Percentiles rank a stretch among this genome's conserved stretches.
phyloP scores from a whole-genome alignment of 2,888 invertebrate species.

The Herminia tarsipennalis region DNA sequence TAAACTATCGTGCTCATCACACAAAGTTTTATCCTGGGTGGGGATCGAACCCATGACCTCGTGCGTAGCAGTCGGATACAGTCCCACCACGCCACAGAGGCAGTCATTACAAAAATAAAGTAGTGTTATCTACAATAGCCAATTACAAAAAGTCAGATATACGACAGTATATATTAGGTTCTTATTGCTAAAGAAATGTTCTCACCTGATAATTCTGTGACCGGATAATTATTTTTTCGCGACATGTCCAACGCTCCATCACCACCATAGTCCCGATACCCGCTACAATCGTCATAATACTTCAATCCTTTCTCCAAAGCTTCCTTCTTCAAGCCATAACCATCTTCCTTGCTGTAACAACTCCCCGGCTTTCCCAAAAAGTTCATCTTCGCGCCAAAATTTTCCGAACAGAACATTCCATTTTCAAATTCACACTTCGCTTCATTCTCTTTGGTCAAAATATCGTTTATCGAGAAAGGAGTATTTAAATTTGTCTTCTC shows the following conservation, averaged over 20 bases:
- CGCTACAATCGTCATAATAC: conserved; percentile 73
- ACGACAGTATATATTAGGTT: too few species aligned
- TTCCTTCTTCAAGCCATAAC: conserved; percentile 66
- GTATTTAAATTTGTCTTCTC: conserved; percentile 82
- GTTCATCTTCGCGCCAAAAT: conserved; percentile 74
- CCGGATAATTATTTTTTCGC: conserved; percentile 75
- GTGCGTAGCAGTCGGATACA: too few species aligned
- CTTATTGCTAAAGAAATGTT: too few species aligned
- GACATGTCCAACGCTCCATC: conserved; percentile 82
- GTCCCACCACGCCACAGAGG: too few species aligned
- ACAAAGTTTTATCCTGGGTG: too few species aligned
- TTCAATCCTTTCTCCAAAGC: conserved; percentile 70
- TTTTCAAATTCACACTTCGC: conserved; percentile 76
- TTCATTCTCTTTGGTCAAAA: conserved; percentile 86
- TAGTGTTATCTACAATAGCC: too few species aligned
- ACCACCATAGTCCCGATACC: conserved; percentile 69
- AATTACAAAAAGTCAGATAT: too few species aligned
- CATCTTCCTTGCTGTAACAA: conserved; percentile 59
- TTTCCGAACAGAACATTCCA: conserved; percentile 67
- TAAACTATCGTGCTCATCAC: too few species aligned
- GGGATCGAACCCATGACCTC: too few species aligned
- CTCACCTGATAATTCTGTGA: conserved; percentile 79
- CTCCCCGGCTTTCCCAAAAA: conserved; percentile 62
- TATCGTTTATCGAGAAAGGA: conserved; percentile 91
- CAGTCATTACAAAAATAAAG: too few species aligned